Percentiles rank a stretch among this genome's conserved stretches.
These are phyloP conservation scores for Syngnathus typhle DNA, from an alignment of 2,113 vertebrate species.

Conservation along the genomic window DNA sequence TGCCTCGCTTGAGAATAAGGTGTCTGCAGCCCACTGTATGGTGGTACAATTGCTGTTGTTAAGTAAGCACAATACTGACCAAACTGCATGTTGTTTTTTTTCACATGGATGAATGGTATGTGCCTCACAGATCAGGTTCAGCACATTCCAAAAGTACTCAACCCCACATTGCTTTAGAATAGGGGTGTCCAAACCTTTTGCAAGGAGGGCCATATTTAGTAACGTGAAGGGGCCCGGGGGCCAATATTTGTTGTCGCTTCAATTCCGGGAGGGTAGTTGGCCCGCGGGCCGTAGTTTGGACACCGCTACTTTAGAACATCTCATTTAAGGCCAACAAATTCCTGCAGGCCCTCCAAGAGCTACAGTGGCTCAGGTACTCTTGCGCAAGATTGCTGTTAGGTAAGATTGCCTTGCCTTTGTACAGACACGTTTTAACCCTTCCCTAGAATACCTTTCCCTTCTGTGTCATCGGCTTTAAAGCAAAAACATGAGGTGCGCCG, in stretches of 20 bases:
- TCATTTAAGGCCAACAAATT: background rate
- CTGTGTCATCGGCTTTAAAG: background rate
- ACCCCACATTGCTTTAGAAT: background rate
- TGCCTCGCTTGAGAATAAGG: background rate
- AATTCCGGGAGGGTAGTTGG: no score
- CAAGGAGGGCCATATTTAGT: no score
- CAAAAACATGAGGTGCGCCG: background rate
- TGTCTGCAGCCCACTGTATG: background rate
- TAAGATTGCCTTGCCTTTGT: background rate
- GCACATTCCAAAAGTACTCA: conserved; percentile 49
- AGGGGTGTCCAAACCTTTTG: no score
- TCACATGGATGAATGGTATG: conserved; percentile 45
- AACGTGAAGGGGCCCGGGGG: no score
- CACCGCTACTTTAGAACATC: background rate
- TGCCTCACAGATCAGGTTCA: conserved; percentile 26
- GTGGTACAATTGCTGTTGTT: background rate
- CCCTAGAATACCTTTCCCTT: background rate
- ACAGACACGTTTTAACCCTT: conserved; percentile 1
- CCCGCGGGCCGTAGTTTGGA: no score
- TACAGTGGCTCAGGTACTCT: background rate
- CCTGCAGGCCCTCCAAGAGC: background rate
- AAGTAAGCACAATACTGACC: conserved; percentile 43
- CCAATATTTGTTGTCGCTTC: no score
- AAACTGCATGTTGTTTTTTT: conserved; percentile 12
- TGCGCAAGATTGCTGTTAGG: background rate